phyloP scores from a whole-genome alignment of 2,113 vertebrate genomes.

The Alexandromys fortis region DNA sequence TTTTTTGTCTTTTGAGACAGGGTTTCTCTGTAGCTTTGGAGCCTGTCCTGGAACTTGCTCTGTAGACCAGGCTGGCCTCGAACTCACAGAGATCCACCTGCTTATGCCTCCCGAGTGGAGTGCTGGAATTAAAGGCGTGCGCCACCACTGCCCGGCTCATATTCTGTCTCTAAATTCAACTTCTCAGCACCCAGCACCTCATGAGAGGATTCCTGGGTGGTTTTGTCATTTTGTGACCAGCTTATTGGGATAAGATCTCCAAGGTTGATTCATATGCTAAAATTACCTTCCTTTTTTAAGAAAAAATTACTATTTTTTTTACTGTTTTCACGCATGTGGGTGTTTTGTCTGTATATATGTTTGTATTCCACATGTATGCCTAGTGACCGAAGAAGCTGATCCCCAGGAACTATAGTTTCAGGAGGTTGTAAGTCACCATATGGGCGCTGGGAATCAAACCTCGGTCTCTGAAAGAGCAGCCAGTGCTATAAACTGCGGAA shows the following conservation, averaged over 20 bases:
- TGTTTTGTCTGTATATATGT: not conserved
- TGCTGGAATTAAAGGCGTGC: no score
- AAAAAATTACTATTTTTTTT: no score
- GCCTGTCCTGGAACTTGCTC: no score
- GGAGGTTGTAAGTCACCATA: not conserved
- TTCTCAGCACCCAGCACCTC: not conserved
- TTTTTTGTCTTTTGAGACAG: no score
- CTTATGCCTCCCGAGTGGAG: no score
- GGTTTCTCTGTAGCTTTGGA: no score
- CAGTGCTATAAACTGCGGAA: not conserved
- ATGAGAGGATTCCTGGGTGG: not conserved
- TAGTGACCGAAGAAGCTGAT: not conserved
- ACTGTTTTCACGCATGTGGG: not conserved
- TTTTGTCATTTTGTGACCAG: not conserved
- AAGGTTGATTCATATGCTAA: not conserved
- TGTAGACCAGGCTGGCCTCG: no score
- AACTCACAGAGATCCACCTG: no score
- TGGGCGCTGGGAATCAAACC: not conserved
- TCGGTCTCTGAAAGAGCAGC: not conserved
- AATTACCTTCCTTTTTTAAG: not conserved
- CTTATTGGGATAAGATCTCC: not conserved
- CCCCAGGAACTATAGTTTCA: not conserved
- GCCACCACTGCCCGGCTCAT: not conserved
- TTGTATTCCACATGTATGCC: not conserved
- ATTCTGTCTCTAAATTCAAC: slow-evolving; percentile 1